Evolutionary conservation across 2,888 invertebrate genomes (phyloP), one percentile per base, ranked within the genome.

Genomic region (Thymelicus acteon): DNA sequence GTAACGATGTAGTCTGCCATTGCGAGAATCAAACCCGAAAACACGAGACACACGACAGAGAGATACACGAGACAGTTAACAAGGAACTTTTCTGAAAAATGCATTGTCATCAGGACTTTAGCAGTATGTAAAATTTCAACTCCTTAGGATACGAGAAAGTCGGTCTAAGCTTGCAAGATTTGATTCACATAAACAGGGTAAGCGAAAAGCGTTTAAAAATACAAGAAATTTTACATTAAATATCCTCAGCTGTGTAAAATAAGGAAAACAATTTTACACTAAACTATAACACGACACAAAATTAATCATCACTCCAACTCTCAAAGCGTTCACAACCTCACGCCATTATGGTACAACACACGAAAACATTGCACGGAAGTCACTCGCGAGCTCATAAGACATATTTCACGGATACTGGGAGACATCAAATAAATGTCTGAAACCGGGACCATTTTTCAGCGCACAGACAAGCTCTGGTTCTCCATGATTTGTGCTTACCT

Each of bases 361-460:
- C 48, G 63, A 49, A 63, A 52, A 47, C 44, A 37, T 67, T 58
- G 47, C 39, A 60, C 40, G 67, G 65, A 71, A 75, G 74, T 77
- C 78, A 60, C 60, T 52, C 63, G 65, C 61, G 74, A 72, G 72
- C 75, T 72, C 73, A 70, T 65, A 60, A 72, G 58, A 66, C 81
- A 85, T 87, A 79, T 80, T 82, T 87, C 84, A 83, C 78, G 76
- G 74, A 80, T 79, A 78, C 82, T 74, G 76, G 79, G 76, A 83
- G 81, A 83, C 80, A 85, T 88, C 85, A 85, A 86, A 88, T 88
- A 84, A 84, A 88, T 84, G 88, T 87, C 85, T 76, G 68, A 70
- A 72, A 68, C 69, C 60, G 66, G 67, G 65, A 77, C 80, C 80
- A 87, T 88, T 86, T 82, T 79, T 87, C 87, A 85, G 74, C 74